A percentile compares a stretch with the other conserved stretches of the same genome.
Evolutionary conservation across 1,140 invertebrate genomes (phyloP).

Genomic region (Trichonephila inaurata): DNA sequence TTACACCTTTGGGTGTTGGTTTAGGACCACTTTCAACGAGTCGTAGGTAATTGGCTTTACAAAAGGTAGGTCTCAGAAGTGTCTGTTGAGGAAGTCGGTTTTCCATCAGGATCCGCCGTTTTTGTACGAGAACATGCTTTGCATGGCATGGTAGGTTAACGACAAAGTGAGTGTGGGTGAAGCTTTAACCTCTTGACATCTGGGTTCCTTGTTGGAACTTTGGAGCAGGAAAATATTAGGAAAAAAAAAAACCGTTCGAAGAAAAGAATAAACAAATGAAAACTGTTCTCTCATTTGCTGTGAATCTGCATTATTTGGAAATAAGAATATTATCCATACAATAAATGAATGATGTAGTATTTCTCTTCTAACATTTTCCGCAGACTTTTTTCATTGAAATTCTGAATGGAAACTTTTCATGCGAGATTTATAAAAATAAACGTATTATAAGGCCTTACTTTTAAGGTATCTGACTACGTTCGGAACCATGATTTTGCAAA

Average conservation of each 20-base stretch:
- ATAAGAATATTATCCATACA: too few relatives aligned
- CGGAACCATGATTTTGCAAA: too few relatives aligned
- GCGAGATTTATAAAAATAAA: too few relatives aligned
- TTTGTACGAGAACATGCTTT: slow-evolving; percentile 3
- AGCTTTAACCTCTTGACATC: not conserved
- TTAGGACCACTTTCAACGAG: not conserved
- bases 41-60: not conserved
- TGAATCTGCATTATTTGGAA: too few relatives aligned
- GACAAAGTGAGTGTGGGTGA: not conserved
- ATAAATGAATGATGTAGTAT: too few relatives aligned
- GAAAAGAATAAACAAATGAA: too few relatives aligned
- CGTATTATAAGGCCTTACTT: too few relatives aligned
- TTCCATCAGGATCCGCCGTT: not conserved
- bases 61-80: not conserved
- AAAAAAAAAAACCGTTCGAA: not conserved
- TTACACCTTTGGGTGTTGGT: slow-evolving; percentile 21
- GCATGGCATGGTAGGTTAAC: slow-evolving; percentile 3
- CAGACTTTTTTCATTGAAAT: too few relatives aligned
- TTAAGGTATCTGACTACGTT: too few relatives aligned
- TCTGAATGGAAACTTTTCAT: too few relatives aligned
- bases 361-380: too few relatives aligned
- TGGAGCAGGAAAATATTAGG: not conserved
- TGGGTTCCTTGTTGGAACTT: not conserved
- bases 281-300: too few relatives aligned
- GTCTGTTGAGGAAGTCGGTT: not conserved